Conservation (phyloP, 2,888 invertebrate species). For the Lamellibrachia satsuma region DNA sequence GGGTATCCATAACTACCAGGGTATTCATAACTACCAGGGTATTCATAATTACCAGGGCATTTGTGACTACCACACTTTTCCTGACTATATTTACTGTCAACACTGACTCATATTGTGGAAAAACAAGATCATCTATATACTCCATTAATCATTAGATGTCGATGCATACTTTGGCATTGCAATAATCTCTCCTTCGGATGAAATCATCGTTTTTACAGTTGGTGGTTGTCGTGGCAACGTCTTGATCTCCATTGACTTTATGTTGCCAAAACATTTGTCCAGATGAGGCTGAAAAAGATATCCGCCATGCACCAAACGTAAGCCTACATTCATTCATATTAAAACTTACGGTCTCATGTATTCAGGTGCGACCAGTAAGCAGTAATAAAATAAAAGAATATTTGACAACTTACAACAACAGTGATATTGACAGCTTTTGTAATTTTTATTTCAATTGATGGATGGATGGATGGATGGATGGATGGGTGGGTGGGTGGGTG, state of each 20-base stretch:
- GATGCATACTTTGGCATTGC: conserved; percentile 60
- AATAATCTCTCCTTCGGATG: conserved; percentile 63
- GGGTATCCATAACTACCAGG: background rate
- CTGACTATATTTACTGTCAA: background rate
- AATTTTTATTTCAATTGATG: too few species aligned
- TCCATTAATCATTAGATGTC: background rate
- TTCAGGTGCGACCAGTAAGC: too few species aligned
- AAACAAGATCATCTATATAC: background rate
- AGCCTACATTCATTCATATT: background rate
- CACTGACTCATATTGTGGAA: background rate
- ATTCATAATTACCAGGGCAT: too few species aligned
- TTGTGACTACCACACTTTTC: background rate
- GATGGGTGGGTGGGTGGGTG: too few species aligned
- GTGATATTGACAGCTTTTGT: too few species aligned
- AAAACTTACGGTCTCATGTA: too few species aligned
- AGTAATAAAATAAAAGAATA: too few species aligned
- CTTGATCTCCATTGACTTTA: conserved; percentile 60
- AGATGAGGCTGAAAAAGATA: conserved; percentile 58
- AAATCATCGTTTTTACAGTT: conserved; percentile 60
- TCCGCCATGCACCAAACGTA: background rate
- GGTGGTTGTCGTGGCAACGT: conserved; percentile 60
- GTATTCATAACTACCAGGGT: too few species aligned
- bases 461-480: too few species aligned
- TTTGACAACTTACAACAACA: too few species aligned
- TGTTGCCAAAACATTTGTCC: conserved; percentile 65